A percentile compares a stretch with the other conserved stretches of the same genome.
Conservation (phyloP, 2,888 invertebrate genomes). For the Eupithecia subfuscata region DNA sequence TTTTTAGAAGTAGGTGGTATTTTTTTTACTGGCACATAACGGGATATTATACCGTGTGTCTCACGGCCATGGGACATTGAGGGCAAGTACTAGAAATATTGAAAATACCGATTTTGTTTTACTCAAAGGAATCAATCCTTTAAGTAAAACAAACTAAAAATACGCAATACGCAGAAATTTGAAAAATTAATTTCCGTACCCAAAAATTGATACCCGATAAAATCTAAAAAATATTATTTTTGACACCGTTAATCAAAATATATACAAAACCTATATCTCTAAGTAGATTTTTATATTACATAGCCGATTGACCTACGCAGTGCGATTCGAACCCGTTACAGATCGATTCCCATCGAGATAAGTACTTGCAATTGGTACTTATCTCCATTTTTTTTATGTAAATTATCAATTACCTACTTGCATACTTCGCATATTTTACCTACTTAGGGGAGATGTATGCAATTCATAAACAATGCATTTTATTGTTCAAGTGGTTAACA, state of each 20-base stretch:
- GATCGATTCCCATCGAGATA: background rate
- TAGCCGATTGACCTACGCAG: background rate
- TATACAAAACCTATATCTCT: no score
- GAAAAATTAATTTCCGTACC: background rate
- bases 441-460: background rate
- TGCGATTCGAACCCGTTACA: background rate
- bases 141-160: no score
- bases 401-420: background rate
- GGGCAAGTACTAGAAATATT: no score
- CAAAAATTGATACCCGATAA: no score
- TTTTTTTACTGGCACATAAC: background rate
- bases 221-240: no score
- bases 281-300: no score
- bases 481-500: background rate
- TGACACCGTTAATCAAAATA: no score
- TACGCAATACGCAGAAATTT: no score
- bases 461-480: constrained; percentile 1
- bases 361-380: background rate
- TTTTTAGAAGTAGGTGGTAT: background rate
- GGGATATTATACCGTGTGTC: no score
- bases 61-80: no score
- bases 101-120: no score
- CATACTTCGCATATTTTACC: background rate
- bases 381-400: background rate
- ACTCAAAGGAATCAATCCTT: no score